Conservation (phyloP, 2,888 invertebrate species). For the Ferrisia virgata region DNA sequence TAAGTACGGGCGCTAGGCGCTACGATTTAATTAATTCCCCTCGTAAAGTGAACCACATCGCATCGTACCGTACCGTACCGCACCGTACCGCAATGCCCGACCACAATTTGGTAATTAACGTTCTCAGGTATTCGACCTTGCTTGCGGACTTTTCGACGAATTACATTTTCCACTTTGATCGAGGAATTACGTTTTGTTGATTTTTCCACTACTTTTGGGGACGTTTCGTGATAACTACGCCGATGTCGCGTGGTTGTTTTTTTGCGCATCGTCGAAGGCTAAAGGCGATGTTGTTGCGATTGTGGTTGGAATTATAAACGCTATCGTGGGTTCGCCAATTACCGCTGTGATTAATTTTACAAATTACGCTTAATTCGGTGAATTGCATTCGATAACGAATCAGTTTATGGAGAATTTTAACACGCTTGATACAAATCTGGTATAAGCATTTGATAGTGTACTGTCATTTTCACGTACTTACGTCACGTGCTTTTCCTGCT, state of each 20-base stretch:
- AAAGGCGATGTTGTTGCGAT: background rate
- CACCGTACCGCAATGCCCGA: no score
- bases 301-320: background rate
- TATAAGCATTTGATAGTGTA: no score
- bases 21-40: background rate
- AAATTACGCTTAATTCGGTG: background rate
- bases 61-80: background rate
- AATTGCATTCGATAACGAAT: background rate
- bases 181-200: background rate
- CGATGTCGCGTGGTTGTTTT: background rate
- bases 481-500: no score
- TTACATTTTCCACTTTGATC: background rate
- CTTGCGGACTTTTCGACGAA: background rate
- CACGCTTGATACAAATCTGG: no score
- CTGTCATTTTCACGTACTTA: no score
- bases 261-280: background rate
- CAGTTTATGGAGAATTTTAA: background rate
- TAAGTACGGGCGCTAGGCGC: background rate
- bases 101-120: background rate
- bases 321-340: background rate
- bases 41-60: background rate
- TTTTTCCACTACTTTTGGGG: background rate
- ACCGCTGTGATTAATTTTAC: background rate
- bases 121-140: background rate
- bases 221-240: background rate